These are phyloP conservation scores for Opisthocomus hoazin DNA, from an alignment of 2,113 vertebrate species.

Conservation along the genomic window DNA sequence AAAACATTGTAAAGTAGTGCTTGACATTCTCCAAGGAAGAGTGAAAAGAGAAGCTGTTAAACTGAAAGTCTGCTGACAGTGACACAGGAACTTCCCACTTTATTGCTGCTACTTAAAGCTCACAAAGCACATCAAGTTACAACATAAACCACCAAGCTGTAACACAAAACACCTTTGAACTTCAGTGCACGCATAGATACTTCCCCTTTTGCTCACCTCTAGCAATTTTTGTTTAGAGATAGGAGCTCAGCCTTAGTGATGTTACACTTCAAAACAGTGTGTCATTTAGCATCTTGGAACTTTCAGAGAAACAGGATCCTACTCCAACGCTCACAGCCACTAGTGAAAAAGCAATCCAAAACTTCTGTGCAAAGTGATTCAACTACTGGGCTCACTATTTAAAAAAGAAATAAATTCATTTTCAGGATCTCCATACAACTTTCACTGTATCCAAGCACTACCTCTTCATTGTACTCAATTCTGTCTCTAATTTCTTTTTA, in stretches of 20 bases:
- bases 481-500: background rate
- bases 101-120: background rate
- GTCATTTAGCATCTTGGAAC: background rate
- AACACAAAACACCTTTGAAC: conserved; percentile 12
- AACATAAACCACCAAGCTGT: background rate
- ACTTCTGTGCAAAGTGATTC: background rate
- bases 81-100: background rate
- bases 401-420: background rate
- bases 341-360: background rate
- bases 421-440: background rate
- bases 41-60: background rate
- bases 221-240: background rate
- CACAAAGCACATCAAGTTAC: background rate
- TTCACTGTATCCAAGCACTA: background rate
- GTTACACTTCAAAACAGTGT: background rate
- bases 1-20: background rate
- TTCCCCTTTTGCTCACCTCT: background rate
- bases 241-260: background rate
- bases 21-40: background rate
- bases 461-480: background rate
- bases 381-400: background rate
- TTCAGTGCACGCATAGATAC: background rate
- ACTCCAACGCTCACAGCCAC: background rate
- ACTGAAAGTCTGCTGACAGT: background rate
- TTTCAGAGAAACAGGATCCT: background rate